These are phyloP conservation scores for Ditula angustiorana DNA, from an alignment of 2,888 invertebrate genomes.

Conservation along the genomic window DNA sequence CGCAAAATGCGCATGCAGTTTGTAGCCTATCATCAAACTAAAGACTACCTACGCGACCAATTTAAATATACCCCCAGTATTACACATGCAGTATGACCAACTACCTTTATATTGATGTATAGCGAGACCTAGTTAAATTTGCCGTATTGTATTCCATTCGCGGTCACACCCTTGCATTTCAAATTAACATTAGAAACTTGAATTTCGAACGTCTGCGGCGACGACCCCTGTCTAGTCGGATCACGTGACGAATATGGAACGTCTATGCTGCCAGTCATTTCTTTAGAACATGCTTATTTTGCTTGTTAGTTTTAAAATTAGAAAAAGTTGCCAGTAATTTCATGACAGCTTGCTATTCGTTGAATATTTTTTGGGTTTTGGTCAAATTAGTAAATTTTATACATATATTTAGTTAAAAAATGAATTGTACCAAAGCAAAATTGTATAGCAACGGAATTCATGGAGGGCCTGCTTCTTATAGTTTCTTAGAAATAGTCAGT, in stretches of 20 bases:
- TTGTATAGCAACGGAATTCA: too few species aligned
- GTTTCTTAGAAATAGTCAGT: too few species aligned
- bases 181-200: conserved; percentile 60
- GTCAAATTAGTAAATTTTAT: too few species aligned
- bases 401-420: too few species aligned
- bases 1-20: conserved; percentile 45
- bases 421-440: too few species aligned
- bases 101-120: conserved; percentile 27
- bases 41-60: conserved; percentile 44
- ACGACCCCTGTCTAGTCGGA: conserved; percentile 55
- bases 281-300: conserved; percentile 41
- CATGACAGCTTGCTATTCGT: background rate
- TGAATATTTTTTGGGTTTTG: background rate
- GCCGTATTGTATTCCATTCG: conserved; percentile 44
- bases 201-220: conserved; percentile 63
- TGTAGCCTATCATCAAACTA: conserved; percentile 45
- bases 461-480: too few species aligned
- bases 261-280: conserved; percentile 48
- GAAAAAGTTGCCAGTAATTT: background rate
- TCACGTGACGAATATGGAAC: conserved; percentile 53
- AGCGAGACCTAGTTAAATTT: conserved; percentile 45
- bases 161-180: conserved; percentile 71
- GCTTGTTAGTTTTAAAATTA: background rate
- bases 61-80: conserved; percentile 41
- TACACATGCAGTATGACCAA: conserved; percentile 36